Base-by-base conservation (phyloP, 2,888 invertebrate genomes). In the Hedya salicella region DNA sequence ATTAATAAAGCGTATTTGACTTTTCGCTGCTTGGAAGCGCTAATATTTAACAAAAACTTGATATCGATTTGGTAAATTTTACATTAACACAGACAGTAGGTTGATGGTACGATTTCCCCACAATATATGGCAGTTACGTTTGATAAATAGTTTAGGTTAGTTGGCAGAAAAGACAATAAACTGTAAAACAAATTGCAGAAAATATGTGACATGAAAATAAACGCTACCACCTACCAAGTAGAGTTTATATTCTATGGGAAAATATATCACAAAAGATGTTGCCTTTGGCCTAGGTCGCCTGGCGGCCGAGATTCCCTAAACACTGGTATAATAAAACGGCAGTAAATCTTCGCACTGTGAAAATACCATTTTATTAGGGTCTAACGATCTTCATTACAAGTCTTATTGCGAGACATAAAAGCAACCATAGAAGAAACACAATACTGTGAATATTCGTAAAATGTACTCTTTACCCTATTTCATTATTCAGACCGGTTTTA, bases 251-350 rank as follows among this genome's bases (percentile, higher is more conserved):
- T 11, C 2, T 36, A 11, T 2, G 2, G 36, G 1, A 36, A 9
- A 36, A 9, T 9, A 11, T 11, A 36, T 11, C 3, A 9, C 36
- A 36, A 36, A 9, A 11, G 9, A 11, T 36, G 0, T 36, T 36
- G 9, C 9, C 9, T 36, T 42, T 14, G 32, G 44, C 36, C 21
- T 52, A 46, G 44, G 17, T 25, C 21, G 42, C 40, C 25, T 50
- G 44, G n/a, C 36, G 21, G 5, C 52, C 25, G 60, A 66, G 53
- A 66, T 66, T 66, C 53, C 40, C 59, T 59, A 21, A 48, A 42
- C 60, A 54, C 46, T 46, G 14, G 48, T n/a, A 52, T 40, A 54
- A 48, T 53, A 48, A 48, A 66, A 60, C 17, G 17, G 32, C 44
- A 57, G 42, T 57, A 44, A 57, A 57, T 44, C 57, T 57, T 57